Evolutionary conservation across 2,888 invertebrate species (phyloP), one percentile per base, ranked within the genome.

Genomic region (Cerastoderma edule): DNA sequence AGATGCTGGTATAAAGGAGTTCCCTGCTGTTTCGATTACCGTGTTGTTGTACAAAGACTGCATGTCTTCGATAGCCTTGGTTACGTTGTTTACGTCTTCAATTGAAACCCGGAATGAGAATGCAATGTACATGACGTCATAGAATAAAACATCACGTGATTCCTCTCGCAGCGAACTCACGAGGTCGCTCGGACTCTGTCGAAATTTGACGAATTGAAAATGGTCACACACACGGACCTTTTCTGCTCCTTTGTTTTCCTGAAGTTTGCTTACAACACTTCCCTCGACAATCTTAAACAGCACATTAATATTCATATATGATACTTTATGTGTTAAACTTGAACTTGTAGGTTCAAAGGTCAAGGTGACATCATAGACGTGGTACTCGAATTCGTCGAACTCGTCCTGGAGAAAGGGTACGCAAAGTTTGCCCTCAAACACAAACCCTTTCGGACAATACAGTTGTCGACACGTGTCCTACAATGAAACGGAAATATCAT

Each of bases 71-170:
- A 60, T n/a, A 22, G 19, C 30, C 19, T 22, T 13, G 24, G 16
- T 5, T 6, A 60, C n/a, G 24, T 39, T 33, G 22, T 28, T n/a
- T 8, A 39, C 4, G 6, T 33, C 30, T 39, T 22, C 10, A 24
- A 60, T 22, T 10, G 35, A 22, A 3, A 60, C 27, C 0, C 60
- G 60, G 22, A 60, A 60, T 4, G 39, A 39, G 13, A 60, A 39
- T 33, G 60, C 60, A 22, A 60, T 39, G 24, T 60, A 60, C 39
- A 60, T 60, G 2, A 60, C 39, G 39, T 60, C 60, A 39, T n/a
- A 60, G 39, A 60, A 60, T 22, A 60, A 39, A 39, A 60, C 27
- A 27, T 60, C 24, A 8, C 60, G 60, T 35, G 16, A 22, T 33
- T 35, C 60, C 22, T 32, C 24, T 24, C 24, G 35, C 13, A 60